A percentile compares a stretch with the other conserved stretches of the same genome.
phyloP scores from a whole-genome alignment of 2,888 invertebrate species.

The Esperia sulphurella region DNA sequence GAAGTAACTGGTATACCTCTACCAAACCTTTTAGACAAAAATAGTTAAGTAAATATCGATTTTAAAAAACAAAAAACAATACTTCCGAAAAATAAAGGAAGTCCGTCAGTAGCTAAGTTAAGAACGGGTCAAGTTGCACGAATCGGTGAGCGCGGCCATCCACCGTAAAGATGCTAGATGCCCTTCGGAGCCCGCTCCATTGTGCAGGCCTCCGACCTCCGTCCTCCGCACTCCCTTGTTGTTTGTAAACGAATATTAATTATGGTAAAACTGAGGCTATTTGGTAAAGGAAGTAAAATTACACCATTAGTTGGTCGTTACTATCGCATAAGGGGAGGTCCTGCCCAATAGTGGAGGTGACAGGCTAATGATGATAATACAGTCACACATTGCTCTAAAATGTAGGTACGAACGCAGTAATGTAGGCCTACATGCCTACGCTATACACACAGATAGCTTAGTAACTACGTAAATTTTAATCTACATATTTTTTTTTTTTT shows the following conservation, averaged over 20 bases:
- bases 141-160: constrained; percentile 24
- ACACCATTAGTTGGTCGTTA: too few species aligned
- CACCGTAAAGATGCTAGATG: constrained; percentile 72
- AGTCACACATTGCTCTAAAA: too few species aligned
- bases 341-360: not conserved
- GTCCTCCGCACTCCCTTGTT: constrained; percentile 12
- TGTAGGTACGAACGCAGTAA: too few species aligned
- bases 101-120: not conserved
- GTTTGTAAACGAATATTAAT: not conserved
- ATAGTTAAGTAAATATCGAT: not conserved
- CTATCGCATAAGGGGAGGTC: too few species aligned
- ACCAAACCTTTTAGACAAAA: too few species aligned
- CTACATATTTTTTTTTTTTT: too few species aligned
- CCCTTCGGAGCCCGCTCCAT: constrained; percentile 59
- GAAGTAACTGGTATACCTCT: too few species aligned
- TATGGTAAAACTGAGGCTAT: not conserved
- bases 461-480: too few species aligned
- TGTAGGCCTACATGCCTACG: too few species aligned
- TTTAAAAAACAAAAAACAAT: not conserved
- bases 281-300: not conserved
- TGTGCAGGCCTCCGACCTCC: constrained; percentile 58
- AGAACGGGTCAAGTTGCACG: constrained; percentile 11
- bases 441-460: too few species aligned
- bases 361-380: too few species aligned
- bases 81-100: not conserved